A percentile compares a stretch with the other conserved stretches of the same genome.
These are phyloP conservation scores for Daktulosphaira vitifoliae DNA, from an alignment of 1,140 invertebrate species.

Conservation along the genomic window DNA sequence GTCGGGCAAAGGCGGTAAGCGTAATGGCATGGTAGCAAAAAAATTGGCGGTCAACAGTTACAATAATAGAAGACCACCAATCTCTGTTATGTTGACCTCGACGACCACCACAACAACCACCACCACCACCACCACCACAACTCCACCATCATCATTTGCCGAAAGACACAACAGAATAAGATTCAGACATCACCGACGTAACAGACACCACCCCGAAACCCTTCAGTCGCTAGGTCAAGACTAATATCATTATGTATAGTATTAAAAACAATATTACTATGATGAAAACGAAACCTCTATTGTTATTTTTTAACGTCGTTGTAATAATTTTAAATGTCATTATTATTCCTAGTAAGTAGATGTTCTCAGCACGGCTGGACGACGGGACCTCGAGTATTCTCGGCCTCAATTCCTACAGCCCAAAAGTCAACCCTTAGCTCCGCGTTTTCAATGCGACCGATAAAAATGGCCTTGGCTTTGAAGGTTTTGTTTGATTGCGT, in stretches of 20 bases:
- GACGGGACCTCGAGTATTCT: conserved; percentile 2
- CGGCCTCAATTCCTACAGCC: too few species aligned
- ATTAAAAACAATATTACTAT: conserved; percentile 1
- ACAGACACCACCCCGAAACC: conserved; percentile 8
- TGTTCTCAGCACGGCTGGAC: background rate
- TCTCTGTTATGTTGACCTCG: conserved; percentile 32
- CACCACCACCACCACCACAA: background rate
- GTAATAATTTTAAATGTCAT: background rate
- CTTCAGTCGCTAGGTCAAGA: conserved; percentile 3
- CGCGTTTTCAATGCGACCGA: too few species aligned
- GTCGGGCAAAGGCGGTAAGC: conserved; percentile 16
- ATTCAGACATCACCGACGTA: conserved; percentile 7
- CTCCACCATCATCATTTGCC: background rate
- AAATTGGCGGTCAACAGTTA: conserved; percentile 26
- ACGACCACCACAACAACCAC: conserved; percentile 32
- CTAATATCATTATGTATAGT: background rate
- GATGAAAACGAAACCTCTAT: too few species aligned
- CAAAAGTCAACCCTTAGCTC: too few species aligned
- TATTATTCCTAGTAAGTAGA: background rate
- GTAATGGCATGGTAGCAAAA: conserved; percentile 37
- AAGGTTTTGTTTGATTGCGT: too few species aligned
- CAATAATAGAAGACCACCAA: conserved; percentile 38
- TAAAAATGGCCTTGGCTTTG: too few species aligned
- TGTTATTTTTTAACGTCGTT: too few species aligned
- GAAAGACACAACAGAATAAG: conserved; percentile 6